phyloP scores from a whole-genome alignment of 2,113 vertebrate genomes.

The Hippoglossus stenolepis region DNA sequence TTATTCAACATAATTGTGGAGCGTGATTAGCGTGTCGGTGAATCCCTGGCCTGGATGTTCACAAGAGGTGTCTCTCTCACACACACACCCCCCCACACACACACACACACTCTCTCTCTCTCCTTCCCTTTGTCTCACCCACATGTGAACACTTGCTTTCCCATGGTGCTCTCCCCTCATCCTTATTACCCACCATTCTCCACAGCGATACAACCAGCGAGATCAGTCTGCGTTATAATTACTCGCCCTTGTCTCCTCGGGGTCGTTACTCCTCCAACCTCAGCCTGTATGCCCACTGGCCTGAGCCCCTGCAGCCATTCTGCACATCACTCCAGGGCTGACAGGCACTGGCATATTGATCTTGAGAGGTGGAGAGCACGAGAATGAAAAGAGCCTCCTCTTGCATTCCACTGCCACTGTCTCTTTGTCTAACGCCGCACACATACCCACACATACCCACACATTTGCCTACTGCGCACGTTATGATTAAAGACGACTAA shows the following conservation, averaged over 20 bases:
- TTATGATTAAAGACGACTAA: conserved; percentile 80
- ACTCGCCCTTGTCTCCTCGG: conserved; percentile 72
- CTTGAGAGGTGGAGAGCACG: conserved; percentile 23
- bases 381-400: conserved; percentile 24
- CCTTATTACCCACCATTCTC: conserved; percentile 54
- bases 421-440: conserved; percentile 10
- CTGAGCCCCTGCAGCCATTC: conserved; percentile 57
- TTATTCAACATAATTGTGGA: conserved; percentile 77
- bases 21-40: conserved; percentile 64
- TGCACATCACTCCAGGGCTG: conserved; percentile 45
- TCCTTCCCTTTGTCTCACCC: conserved; percentile 57
- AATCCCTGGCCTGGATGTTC: conserved; percentile 59
- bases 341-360: conserved; percentile 46
- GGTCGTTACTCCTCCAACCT: conserved; percentile 52
- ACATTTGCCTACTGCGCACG: conserved; percentile 29
- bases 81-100: conserved; percentile 8
- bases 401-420: conserved; percentile 17
- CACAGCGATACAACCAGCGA: conserved; percentile 36
- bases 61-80: conserved; percentile 21
- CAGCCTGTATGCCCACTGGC: conserved; percentile 48
- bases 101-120: conserved; percentile 13
- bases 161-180: conserved; percentile 52
- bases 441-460: conserved; percentile 12
- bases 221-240: conserved; percentile 72
- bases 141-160: conserved; percentile 48